Conservation (phyloP, 1,140 invertebrate species). For the Ectropis grisescens region DNA sequence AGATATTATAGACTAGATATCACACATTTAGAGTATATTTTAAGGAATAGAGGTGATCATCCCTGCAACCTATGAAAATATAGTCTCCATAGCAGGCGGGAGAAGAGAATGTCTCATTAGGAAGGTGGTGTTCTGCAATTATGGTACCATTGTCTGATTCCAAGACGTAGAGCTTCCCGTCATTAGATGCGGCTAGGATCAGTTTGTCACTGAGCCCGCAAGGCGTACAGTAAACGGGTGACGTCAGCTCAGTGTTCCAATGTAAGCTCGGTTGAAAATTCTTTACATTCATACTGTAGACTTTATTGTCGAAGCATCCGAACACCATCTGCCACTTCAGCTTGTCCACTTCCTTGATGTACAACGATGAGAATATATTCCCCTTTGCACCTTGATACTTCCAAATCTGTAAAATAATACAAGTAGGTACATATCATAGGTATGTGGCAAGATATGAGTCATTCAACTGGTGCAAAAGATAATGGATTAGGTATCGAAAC, state of each 20-base stretch:
- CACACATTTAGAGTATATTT: no score
- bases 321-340: slow-evolving; percentile 69
- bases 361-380: slow-evolving; percentile 78
- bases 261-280: slow-evolving; percentile 43
- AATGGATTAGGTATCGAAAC: no score
- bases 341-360: slow-evolving; percentile 37
- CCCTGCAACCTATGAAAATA: slow-evolving; percentile 78
- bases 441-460: no score
- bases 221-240: slow-evolving; percentile 75
- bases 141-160: slow-evolving; percentile 61
- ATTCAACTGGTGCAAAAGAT: no score
- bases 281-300: slow-evolving; percentile 69
- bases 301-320: slow-evolving; percentile 74
- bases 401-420: slow-evolving; percentile 71
- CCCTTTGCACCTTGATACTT: slow-evolving; percentile 66
- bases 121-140: slow-evolving; percentile 59
- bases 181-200: slow-evolving; percentile 66
- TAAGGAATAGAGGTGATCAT: slow-evolving; percentile 79
- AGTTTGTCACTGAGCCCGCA: slow-evolving; percentile 53
- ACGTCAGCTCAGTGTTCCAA: slow-evolving; percentile 60
- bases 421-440: background rate
- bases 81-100: slow-evolving; percentile 71
- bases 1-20: no score
- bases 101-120: slow-evolving; percentile 79
- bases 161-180: slow-evolving; percentile 72